Percentiles rank a stretch among this genome's conserved stretches.
These are phyloP conservation scores for Apomyelois bistriatella DNA, from an alignment of 2,888 invertebrate genomes.

Conservation along the genomic window DNA sequence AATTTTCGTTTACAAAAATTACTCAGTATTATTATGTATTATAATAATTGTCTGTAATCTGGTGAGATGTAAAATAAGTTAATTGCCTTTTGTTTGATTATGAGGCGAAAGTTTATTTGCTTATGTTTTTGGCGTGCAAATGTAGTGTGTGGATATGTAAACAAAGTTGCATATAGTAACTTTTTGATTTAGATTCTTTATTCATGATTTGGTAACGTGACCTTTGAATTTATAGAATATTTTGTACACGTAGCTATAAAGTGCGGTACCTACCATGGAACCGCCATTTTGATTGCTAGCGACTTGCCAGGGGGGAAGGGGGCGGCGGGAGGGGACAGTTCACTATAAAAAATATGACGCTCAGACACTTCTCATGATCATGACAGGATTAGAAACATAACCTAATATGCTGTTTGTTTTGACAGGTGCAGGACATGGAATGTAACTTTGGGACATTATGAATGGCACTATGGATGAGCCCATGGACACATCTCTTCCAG, in stretches of 20 bases:
- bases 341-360: conserved; percentile 62
- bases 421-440: conserved; percentile 58
- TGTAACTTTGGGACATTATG: conserved; percentile 52
- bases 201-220: conserved; percentile 28
- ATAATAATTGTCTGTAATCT: background rate
- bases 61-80: background rate
- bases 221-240: conserved; percentile 38
- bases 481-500: conserved; percentile 37
- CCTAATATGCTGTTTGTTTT: conserved; percentile 46
- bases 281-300: conserved; percentile 76
- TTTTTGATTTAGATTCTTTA: conserved; percentile 9
- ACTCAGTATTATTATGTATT: no score
- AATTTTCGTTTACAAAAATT: background rate
- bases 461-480: conserved; percentile 63
- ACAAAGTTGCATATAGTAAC: conserved; percentile 1
- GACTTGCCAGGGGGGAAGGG: conserved; percentile 56
- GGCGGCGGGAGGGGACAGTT: conserved; percentile 45
- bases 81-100: conserved; percentile 18
- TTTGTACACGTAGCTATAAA: conserved; percentile 60
- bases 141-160: conserved; percentile 8
- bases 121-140: conserved; percentile 5
- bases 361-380: conserved; percentile 44
- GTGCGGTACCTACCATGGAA: conserved; percentile 60
- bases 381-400: conserved; percentile 43
- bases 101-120: conserved; percentile 23